These are phyloP conservation scores for Nesidiocoris tenuis DNA, from an alignment of 2,888 invertebrate species.

Conservation along the genomic window DNA sequence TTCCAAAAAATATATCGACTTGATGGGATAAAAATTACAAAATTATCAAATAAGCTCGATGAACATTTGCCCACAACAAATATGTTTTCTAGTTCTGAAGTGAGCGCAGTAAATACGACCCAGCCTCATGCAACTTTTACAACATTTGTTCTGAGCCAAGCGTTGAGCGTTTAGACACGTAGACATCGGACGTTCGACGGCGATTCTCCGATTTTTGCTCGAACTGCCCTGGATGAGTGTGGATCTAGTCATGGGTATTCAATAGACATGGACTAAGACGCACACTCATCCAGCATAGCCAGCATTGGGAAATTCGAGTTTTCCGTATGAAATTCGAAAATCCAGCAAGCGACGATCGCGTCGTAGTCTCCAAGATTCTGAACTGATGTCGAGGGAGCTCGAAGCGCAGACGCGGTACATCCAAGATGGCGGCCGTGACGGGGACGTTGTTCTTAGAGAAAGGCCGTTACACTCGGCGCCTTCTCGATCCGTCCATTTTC, in stretches of 20 bases:
- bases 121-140: constrained; percentile 26
- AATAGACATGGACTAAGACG: constrained; percentile 42
- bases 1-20: too few species aligned
- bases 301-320: neutral
- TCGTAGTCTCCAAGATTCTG: too few species aligned
- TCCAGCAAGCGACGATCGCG: too few species aligned
- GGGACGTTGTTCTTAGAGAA: constrained; percentile 1
- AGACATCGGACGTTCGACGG: neutral
- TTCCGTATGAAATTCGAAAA: neutral
- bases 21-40: too few species aligned
- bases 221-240: constrained; percentile 47
- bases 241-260: constrained; percentile 47
- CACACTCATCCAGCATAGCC: constrained; percentile 45
- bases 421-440: constrained; percentile 30
- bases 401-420: neutral
- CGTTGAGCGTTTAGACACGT: neutral
- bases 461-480: constrained; percentile 18
- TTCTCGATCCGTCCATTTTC: constrained; percentile 24
- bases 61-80: constrained; percentile 34
- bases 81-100: constrained; percentile 34
- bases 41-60: neutral
- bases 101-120: constrained; percentile 17
- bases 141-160: constrained; percentile 29
- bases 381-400: neutral
- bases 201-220: neutral